These are phyloP conservation scores for Byasa hedistus DNA, from an alignment of 2,888 invertebrate species.

Conservation along the genomic window DNA sequence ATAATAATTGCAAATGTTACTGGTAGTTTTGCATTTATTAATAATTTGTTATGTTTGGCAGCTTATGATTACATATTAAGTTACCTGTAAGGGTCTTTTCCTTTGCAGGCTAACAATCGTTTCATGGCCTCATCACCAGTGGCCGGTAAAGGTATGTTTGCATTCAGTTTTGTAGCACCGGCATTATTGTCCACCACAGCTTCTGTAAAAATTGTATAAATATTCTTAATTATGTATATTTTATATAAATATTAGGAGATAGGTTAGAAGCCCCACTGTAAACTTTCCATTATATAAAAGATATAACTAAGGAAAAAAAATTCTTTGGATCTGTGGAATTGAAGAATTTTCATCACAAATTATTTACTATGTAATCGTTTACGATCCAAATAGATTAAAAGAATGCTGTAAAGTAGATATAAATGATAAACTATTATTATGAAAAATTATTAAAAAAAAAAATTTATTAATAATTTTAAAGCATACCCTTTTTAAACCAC, in stretches of 20 bases:
- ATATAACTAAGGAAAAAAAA: no score
- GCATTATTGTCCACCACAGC: slow-evolving; percentile 57
- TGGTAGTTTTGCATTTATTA: no score
- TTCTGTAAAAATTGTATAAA: slow-evolving; percentile 43
- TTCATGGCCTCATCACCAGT: slow-evolving; percentile 98
- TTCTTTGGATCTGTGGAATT: no score
- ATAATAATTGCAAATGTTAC: no score
- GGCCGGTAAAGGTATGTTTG: slow-evolving; percentile 89
- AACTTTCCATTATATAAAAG: no score
- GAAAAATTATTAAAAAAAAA: background rate
- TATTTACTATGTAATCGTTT: no score
- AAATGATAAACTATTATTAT: no score
- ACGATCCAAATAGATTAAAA: no score
- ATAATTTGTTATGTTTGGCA: no score
- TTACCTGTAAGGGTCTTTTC: slow-evolving; percentile 96
- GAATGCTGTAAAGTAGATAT: no score
- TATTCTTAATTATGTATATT: background rate
- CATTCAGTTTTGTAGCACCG: slow-evolving; percentile 62
- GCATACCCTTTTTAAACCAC: slow-evolving; percentile 73
- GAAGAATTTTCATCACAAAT: no score
- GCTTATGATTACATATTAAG: slow-evolving; percentile 8
- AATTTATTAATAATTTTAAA: background rate
- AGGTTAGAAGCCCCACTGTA: no score
- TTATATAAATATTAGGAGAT: background rate
- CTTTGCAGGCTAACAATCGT: slow-evolving; percentile 93